Evolutionary conservation across 2,797 vertebrate genomes (phyloP).

Genomic region (Acanthiza pusilla): DNA sequence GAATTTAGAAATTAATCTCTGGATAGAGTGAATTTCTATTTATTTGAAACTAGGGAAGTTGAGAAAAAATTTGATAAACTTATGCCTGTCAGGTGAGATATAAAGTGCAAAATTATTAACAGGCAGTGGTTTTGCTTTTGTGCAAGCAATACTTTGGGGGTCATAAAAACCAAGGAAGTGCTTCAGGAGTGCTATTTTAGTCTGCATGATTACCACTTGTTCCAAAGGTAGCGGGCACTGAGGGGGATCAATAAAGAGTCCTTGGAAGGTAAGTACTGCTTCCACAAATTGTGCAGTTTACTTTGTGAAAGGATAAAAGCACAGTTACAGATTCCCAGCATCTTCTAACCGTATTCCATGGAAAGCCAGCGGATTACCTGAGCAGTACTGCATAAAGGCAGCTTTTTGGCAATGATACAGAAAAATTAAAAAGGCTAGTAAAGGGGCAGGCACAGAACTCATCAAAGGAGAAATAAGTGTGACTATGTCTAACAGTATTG

Average conservation of each 20-base stretch:
- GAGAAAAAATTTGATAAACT: background rate
- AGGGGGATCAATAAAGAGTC: background rate
- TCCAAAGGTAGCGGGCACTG: background rate
- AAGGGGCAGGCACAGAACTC: background rate
- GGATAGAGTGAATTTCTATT: background rate
- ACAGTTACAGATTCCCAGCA: background rate
- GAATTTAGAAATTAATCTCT: background rate
- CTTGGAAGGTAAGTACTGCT: background rate
- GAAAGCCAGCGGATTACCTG: background rate
- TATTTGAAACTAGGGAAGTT: background rate
- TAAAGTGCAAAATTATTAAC: background rate
- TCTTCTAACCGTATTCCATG: background rate
- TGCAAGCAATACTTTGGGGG: background rate
- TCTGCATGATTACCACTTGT: background rate
- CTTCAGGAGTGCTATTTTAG: background rate
- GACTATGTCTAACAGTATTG: background rate
- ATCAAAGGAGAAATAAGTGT: background rate
- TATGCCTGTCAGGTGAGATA: background rate
- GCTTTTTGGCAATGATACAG: background rate
- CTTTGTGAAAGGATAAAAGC: background rate
- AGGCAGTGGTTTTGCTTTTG: background rate
- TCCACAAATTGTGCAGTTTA: background rate
- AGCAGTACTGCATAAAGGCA: background rate
- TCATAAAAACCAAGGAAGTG: background rate
- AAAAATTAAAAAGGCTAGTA: constrained; percentile 10